Conservation (phyloP, 1,140 invertebrate species). For the Orius insidiosus region DNA sequence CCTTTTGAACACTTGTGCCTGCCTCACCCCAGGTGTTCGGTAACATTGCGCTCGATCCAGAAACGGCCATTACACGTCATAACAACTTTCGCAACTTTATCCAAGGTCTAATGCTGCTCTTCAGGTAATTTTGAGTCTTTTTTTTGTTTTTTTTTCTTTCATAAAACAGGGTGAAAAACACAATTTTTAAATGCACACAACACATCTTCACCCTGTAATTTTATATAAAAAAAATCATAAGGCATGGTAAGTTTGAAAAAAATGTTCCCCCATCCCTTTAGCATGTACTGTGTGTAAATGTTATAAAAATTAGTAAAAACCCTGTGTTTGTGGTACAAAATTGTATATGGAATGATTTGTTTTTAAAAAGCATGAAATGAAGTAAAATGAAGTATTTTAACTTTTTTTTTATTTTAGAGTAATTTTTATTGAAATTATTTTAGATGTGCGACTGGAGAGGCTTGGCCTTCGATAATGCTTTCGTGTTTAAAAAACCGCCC, state of each 20-base stretch:
- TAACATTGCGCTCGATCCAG: constrained; percentile 86
- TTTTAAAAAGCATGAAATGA: too few relatives aligned
- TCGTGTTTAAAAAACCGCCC: constrained; percentile 67
- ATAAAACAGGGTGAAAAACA: too few relatives aligned
- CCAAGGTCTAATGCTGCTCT: constrained; percentile 95
- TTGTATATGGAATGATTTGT: constrained; percentile 1
- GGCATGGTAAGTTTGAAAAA: neutral
- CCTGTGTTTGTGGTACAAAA: constrained; percentile 1
- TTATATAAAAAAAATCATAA: neutral
- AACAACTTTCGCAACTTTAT: constrained; percentile 99
- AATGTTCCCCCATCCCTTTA: neutral
- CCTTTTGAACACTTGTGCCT: constrained; percentile 9
- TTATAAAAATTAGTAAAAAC: neutral
- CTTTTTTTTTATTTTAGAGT: constrained; percentile 15
- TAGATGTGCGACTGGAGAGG: constrained; percentile 98
- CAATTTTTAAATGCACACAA: neutral
- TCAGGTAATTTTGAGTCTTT: constrained; percentile 58
- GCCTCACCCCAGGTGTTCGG: constrained; percentile 70
- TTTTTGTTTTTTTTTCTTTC: too few relatives aligned
- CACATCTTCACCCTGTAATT: neutral
- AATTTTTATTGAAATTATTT: constrained; percentile 11
- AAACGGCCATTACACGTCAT: constrained; percentile 88
- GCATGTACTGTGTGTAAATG: neutral
- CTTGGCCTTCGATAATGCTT: constrained; percentile 99
- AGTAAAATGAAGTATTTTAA: constrained; percentile 10